Conservation (phyloP, 2,888 invertebrate genomes). For the Aquatica leii region DNA sequence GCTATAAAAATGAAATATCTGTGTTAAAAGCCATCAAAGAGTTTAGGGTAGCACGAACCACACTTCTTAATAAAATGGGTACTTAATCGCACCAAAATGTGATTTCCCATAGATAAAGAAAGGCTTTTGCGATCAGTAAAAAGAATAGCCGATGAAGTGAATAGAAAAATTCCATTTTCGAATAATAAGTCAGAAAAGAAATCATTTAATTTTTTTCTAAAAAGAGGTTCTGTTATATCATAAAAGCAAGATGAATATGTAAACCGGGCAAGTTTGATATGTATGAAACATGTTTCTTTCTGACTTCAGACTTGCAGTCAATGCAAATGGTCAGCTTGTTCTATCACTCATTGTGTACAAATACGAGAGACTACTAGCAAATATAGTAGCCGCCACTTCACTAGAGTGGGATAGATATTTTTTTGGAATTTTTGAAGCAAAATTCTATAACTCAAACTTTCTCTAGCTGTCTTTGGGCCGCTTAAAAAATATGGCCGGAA, state of each 20-base stretch:
- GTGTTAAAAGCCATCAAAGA: not conserved
- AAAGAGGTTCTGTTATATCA: not conserved
- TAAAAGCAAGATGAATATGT: constrained; percentile 9
- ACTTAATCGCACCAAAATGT: not conserved
- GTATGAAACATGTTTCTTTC: not conserved
- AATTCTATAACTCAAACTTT: no score
- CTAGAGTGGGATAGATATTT: no score
- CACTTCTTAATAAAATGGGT: constrained; percentile 5
- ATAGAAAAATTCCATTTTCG: not conserved
- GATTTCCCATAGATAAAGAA: constrained; percentile 15
- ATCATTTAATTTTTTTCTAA: not conserved
- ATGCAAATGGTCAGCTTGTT: no score
- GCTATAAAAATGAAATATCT: not conserved
- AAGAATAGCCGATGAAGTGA: not conserved
- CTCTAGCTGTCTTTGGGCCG: not conserved
- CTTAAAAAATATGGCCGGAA: not conserved
- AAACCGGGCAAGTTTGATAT: not conserved
- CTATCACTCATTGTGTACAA: no score
- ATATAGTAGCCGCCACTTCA: not conserved
- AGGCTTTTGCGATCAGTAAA: not conserved
- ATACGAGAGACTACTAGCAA: not conserved
- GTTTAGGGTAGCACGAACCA: constrained; percentile 1
- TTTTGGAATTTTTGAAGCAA: no score
- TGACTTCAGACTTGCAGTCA: no score
- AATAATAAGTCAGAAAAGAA: not conserved